Base-by-base conservation (phyloP, 2,113 vertebrate genomes). In the Rhineura floridana region DNA sequence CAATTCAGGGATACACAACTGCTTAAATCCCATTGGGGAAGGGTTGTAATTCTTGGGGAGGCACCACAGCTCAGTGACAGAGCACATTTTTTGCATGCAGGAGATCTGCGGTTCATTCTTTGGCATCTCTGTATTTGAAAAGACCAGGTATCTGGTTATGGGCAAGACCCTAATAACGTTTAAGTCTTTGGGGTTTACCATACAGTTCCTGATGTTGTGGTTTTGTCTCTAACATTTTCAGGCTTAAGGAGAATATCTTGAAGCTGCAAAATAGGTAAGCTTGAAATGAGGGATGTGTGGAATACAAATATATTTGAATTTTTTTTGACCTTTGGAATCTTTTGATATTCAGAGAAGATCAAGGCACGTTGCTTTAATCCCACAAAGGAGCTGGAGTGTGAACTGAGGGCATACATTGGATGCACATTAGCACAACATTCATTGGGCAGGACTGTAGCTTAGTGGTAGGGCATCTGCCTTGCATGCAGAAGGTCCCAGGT, bases 171-270 rank as follows among this genome's bases (percentile, higher is more conserved):
- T 19, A 30, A 33, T 25, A 25, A 13, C 6, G 33, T 44, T 28
- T 28, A 42, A 25, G n/a, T 1, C 7, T 36, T 50, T 9, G 3
- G 36, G 42, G n/a, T 62, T 46, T 36, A 25, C 19, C 70, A 25
- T 83, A 9, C 23, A 44, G 62, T 62, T 46, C 5, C n/a, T 82
- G 36, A 78, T 83, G 33, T 17, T n/a, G 3, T 50, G 3, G 63
- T 42, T n/a, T 82, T 28, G 6, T 46, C 21, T 36, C 55, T 8
- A 33, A 86, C 42, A 33, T 90, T 95, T 87, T 44, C 91, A 97
- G 97, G 86, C 92, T 98, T 65, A 97, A 97, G 92, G 95, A 96
- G 93, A 97, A 94, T 83, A 94, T 96, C 73, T 90, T 93, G 84
- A 97, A 96, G 91, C n/a, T 97, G 12, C 95, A 94, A 90, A 95